These are phyloP conservation scores for Pluvianellus socialis DNA, from an alignment of 2,113 vertebrate species.

Conservation along the genomic window DNA sequence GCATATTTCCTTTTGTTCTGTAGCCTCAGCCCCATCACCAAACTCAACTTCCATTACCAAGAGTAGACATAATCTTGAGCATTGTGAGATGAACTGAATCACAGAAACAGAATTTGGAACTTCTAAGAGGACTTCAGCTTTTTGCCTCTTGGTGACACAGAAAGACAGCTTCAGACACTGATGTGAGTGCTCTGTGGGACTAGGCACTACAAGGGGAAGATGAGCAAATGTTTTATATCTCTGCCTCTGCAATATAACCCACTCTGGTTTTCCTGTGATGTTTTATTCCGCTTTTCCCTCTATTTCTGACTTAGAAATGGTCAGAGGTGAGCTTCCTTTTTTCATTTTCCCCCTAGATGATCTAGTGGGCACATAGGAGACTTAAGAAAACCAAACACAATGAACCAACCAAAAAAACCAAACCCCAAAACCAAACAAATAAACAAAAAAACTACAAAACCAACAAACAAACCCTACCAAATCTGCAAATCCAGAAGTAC, in stretches of 20 bases:
- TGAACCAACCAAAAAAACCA: too few species aligned
- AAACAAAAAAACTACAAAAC: too few species aligned
- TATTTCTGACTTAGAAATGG: not conserved
- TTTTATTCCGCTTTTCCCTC: not conserved
- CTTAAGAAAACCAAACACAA: not conserved
- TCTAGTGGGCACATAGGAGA: not conserved
- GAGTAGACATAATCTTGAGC: fast-evolving
- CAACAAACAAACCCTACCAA: not conserved
- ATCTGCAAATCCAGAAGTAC: not conserved
- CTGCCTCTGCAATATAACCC: not conserved
- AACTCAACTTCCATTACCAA: not conserved
- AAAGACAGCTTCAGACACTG: not conserved
- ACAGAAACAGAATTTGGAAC: not conserved
- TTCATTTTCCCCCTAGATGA: not conserved
- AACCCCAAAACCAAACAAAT: not conserved
- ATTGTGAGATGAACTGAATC: fast-evolving
- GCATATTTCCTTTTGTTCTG: not conserved
- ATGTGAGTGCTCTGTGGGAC: not conserved
- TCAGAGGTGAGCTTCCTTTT: not conserved
- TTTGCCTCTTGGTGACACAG: not conserved
- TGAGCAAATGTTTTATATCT: not conserved
- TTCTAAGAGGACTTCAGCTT: not conserved
- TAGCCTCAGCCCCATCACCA: not conserved
- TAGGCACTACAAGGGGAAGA: not conserved
- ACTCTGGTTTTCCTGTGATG: not conserved